phyloP scores from a whole-genome alignment of 2,113 vertebrate species.

The Trogon melanurus region DNA sequence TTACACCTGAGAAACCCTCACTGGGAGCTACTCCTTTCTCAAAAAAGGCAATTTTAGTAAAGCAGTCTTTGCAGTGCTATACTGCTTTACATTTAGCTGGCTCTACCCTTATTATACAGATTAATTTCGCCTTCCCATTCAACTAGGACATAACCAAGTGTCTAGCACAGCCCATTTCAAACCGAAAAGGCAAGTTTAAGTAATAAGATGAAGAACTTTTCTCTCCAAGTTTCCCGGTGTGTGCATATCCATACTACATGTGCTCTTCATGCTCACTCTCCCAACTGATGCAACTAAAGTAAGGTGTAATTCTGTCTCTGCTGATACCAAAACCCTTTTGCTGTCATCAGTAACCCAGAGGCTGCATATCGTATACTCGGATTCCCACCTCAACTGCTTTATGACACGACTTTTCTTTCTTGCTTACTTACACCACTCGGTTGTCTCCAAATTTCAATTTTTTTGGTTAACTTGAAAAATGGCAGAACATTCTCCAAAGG shows the following conservation, averaged over 20 bases:
- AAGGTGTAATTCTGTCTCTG: not conserved
- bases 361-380: not conserved
- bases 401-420: not conserved
- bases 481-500: not conserved
- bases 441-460: not conserved
- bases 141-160: not conserved
- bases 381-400: not conserved
- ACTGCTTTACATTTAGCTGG: not conserved
- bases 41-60: not conserved
- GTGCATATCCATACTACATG: not conserved
- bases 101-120: not conserved
- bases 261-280: not conserved
- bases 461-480: not conserved
- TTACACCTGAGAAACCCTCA: not conserved
- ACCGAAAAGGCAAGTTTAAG: not conserved
- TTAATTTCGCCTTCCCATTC: not conserved
- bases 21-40: not conserved
- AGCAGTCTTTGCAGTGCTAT: not conserved
- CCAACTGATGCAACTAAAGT: fast-evolving
- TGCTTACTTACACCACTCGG: not conserved
- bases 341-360: not conserved
- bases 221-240: not conserved
- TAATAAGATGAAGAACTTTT: not conserved
- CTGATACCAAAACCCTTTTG: not conserved
- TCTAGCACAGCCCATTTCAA: not conserved